Evolutionary conservation across 2,888 invertebrate genomes (phyloP).

Genomic region (Pammene fasciana): DNA sequence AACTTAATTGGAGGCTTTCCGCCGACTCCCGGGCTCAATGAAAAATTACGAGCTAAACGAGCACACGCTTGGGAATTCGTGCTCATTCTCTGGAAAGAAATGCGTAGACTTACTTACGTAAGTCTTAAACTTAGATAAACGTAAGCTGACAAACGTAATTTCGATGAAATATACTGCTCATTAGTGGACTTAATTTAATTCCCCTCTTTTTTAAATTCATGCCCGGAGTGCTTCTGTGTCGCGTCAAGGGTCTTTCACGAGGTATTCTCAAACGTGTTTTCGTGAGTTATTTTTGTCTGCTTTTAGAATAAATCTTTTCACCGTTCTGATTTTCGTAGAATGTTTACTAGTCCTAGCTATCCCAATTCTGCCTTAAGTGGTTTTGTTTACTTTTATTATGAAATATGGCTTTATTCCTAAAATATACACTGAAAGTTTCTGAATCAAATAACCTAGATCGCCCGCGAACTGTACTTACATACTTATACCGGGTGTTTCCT

Average conservation of each 20-base stretch:
- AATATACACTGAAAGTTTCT: not conserved
- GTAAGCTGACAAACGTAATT: conserved; percentile 71
- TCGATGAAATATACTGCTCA: conserved; percentile 68
- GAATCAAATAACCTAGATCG: too few species aligned
- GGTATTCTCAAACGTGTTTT: conserved; percentile 23
- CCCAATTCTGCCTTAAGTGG: not conserved
- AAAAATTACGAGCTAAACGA: conserved; percentile 83
- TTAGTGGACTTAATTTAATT: conserved; percentile 47
- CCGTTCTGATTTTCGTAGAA: not conserved
- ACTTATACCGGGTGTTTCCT: too few species aligned
- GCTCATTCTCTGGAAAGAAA: conserved; percentile 75
- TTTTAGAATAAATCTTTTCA: conserved; percentile 21
- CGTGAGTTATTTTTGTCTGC: conserved; percentile 21
- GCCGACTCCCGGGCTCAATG: conserved; percentile 80
- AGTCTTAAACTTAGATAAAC: conserved; percentile 70
- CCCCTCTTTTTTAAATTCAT: conserved; percentile 42
- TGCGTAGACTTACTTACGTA: conserved; percentile 64
- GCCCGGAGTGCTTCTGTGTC: conserved; percentile 27
- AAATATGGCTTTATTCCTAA: not conserved
- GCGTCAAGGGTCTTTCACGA: conserved; percentile 28
- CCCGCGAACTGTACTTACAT: too few species aligned
- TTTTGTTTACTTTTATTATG: not conserved
- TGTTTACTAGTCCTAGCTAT: not conserved
- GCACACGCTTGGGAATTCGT: conserved; percentile 78
- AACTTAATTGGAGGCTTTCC: conserved; percentile 82